A percentile compares a stretch with the other conserved stretches of the same genome.
These are phyloP conservation scores for Empidonax alnorum DNA, from an alignment of 2,113 vertebrate species.

Conservation along the genomic window DNA sequence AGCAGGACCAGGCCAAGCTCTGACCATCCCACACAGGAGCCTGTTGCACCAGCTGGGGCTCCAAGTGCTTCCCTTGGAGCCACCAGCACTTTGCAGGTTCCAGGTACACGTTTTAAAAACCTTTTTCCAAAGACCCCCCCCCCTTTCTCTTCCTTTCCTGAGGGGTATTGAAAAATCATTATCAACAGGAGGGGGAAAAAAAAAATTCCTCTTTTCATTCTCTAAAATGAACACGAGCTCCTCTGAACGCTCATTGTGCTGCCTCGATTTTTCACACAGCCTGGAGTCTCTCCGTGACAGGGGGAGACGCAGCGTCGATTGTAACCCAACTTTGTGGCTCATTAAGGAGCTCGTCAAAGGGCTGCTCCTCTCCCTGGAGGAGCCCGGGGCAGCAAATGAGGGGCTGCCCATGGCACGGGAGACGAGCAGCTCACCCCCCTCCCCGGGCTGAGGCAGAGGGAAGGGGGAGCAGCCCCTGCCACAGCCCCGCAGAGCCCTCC, in stretches of 20 bases:
- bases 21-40: neutral
- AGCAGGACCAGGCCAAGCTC: neutral
- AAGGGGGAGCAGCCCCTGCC: neutral
- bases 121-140: neutral
- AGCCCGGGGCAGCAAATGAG: constrained; percentile 8
- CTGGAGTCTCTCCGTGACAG: constrained; percentile 6
- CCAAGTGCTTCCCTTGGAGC: neutral
- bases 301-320: constrained; percentile 14
- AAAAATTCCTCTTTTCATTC: neutral
- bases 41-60: neutral
- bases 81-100: neutral
- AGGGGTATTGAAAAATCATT: neutral
- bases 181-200: neutral
- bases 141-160: neutral
- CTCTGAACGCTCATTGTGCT: neutral
- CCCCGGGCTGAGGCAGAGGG: rapidly evolving
- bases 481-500: neutral
- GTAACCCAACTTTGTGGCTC: constrained; percentile 39
- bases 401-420: neutral
- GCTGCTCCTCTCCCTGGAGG: neutral
- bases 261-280: neutral
- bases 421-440: neutral
- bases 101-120: neutral
- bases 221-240: neutral
- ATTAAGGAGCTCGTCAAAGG: constrained; percentile 24